Evolutionary conservation across 2,888 invertebrate species (phyloP).

Genomic region (Drosophila longiperda): DNA sequence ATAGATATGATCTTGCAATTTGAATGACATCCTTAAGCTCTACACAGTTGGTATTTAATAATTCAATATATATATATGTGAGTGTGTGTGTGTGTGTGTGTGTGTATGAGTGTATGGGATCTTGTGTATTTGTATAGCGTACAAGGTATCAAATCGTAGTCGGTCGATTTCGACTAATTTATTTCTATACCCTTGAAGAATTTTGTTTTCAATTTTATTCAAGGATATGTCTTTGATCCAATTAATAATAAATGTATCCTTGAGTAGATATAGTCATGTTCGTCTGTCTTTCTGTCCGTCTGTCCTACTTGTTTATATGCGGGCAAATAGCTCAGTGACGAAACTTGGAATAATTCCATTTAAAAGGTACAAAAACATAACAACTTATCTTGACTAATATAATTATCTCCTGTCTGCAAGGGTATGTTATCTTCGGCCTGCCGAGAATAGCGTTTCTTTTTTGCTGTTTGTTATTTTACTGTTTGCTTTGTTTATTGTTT

Average conservation of each 20-base stretch:
- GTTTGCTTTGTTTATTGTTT: background rate
- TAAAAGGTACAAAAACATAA: background rate
- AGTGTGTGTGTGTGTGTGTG: background rate
- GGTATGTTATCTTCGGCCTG: background rate
- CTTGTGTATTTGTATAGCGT: background rate
- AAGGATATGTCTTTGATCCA: no score
- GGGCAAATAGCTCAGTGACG: background rate
- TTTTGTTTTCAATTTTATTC: background rate
- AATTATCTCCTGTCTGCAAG: background rate
- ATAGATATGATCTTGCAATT: constrained; percentile 7
- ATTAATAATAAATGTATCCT: background rate
- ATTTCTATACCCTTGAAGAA: background rate
- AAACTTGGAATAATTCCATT: background rate
- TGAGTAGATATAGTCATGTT: background rate
- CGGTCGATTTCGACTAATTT: background rate
- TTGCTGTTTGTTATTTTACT: background rate
- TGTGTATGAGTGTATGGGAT: background rate
- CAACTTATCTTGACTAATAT: background rate
- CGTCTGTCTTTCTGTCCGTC: background rate
- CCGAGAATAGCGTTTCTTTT: background rate
- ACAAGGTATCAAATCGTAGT: background rate
- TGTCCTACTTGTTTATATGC: background rate
- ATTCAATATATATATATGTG: background rate
- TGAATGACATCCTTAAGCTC: constrained; percentile 6
- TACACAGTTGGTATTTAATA: constrained; percentile 6